phyloP scores from a whole-genome alignment of 2,113 vertebrate species.

The Psettodes erumei region DNA sequence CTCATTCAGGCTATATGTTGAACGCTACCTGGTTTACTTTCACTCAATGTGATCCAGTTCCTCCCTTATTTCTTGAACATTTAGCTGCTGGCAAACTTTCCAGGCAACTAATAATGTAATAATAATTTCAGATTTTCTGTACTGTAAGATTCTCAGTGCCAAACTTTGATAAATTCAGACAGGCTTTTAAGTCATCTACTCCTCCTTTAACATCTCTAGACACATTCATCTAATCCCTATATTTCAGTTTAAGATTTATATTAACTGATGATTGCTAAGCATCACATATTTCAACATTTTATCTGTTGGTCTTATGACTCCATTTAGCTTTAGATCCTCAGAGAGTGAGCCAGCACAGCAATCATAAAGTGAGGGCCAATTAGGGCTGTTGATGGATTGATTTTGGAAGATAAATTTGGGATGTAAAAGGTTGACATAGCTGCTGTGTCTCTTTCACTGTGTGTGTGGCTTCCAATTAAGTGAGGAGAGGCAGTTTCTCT shows the following conservation, averaged over 20 bases:
- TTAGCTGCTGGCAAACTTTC: constrained; percentile 39
- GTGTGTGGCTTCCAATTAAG: constrained; percentile 81
- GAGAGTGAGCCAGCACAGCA: constrained; percentile 78
- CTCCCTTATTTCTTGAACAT: constrained; percentile 34
- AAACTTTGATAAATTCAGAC: constrained; percentile 53
- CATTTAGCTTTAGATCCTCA: constrained; percentile 81
- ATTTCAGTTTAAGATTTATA: constrained; percentile 78
- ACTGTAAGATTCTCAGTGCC: constrained; percentile 26
- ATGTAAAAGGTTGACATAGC: constrained; percentile 84
- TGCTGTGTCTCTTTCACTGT: constrained; percentile 80
- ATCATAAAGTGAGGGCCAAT: constrained; percentile 82
- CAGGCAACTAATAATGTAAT: constrained; percentile 37
- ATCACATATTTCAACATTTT: constrained; percentile 83
- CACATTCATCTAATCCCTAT: constrained; percentile 79
- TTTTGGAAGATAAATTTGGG: constrained; percentile 84
- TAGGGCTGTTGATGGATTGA: constrained; percentile 86
- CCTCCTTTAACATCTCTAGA: constrained; percentile 62
- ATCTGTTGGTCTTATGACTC: constrained; percentile 81
- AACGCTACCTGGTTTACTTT: constrained; percentile 73
- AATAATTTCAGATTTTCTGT: constrained; percentile 56
- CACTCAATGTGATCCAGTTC: constrained; percentile 48
- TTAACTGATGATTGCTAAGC: constrained; percentile 79
- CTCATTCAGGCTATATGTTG: constrained; percentile 69
- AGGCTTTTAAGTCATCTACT: constrained; percentile 60
- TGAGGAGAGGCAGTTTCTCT: constrained; percentile 64